Base-by-base conservation (phyloP, 2,797 vertebrate genomes). In the Aselliscus stoliczkanus region DNA sequence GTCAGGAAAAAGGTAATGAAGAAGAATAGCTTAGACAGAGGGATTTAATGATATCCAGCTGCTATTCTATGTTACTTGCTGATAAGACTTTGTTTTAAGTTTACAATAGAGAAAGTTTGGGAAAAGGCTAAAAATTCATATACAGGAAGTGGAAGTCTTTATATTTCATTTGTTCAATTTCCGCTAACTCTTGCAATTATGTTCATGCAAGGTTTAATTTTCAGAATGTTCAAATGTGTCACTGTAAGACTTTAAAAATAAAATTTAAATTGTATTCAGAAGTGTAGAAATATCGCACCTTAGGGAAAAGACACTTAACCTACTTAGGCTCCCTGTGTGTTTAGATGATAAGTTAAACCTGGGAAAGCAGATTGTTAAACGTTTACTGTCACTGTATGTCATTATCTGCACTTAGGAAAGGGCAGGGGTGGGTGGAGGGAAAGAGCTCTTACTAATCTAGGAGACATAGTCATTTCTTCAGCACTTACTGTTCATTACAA, bases 1-100 rank as follows among this genome's bases (percentile, higher is more conserved):
- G 97, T 99, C 99, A 99, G 98, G 98, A 98, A 98, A 98, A 99
- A 99, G 98, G 98, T 98, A 99, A 99, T 99, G 99, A 99, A 99
- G 99, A 99, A 99, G 99, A 99, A 99, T 99, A 99, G 99, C 99
- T 99, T 97, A 95, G 99, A 99, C 99, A 99, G 99, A 98, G 98
- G 97, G 97, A 97, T 98, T 98, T 99, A 99, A 99, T 99, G 99
- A 98, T 98, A 99, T 98, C 99, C 99, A 99, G 99, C 99, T 99
- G 99, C 99, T 98, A 98, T 98, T 98, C 98, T 97, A 98, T 98
- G 98, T 96, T 97, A 97, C 96, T 98, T 62, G 14, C 98, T 98
- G 98, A 98, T 99, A 98, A 98, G 98, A 98, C 97, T 98, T 98
- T 98, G 97, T 98, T 98, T 98, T 97, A 98, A 98, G 97, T 98